Conservation (phyloP, 2,888 invertebrate species). For the Synergus itoensis region DNA sequence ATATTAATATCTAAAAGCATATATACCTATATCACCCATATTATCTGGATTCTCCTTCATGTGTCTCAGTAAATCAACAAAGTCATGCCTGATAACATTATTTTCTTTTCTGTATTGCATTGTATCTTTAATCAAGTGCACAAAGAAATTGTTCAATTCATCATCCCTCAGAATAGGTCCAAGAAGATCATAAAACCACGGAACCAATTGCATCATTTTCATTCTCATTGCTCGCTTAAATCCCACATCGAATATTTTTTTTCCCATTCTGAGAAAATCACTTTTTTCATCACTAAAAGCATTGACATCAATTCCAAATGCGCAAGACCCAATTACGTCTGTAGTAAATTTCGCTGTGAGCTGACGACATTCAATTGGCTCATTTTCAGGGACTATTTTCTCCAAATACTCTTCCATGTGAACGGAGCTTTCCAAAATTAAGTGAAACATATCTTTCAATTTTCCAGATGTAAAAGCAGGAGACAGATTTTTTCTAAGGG, state of each 20-base stretch:
- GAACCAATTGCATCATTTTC: slow-evolving; percentile 56
- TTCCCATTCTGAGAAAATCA: slow-evolving; percentile 75
- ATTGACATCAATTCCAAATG: slow-evolving; percentile 77
- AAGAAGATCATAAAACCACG: slow-evolving; percentile 59
- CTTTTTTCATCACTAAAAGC: slow-evolving; percentile 72
- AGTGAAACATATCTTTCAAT: slow-evolving; percentile 78
- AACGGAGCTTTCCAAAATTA: slow-evolving; percentile 72
- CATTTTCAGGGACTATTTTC: slow-evolving; percentile 48
- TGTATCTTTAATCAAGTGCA: slow-evolving; percentile 68
- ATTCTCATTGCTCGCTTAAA: slow-evolving; percentile 54
- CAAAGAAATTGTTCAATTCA: slow-evolving; percentile 70
- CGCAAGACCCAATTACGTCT: slow-evolving; percentile 78
- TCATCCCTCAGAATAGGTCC: slow-evolving; percentile 57
- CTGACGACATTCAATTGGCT: slow-evolving; percentile 67
- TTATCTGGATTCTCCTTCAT: slow-evolving; percentile 64
- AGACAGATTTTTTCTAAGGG: slow-evolving; percentile 76
- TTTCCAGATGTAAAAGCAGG: slow-evolving; percentile 79
- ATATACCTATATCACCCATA: slow-evolving; percentile 63
- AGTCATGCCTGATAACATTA: slow-evolving; percentile 76
- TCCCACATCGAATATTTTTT: slow-evolving; percentile 61
- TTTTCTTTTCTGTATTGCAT: slow-evolving; percentile 74
- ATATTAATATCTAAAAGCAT: slow-evolving; percentile 11
- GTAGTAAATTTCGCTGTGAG: slow-evolving; percentile 76
- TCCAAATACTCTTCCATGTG: slow-evolving; percentile 69
- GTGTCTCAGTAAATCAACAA: slow-evolving; percentile 76